Base-by-base conservation (phyloP, 2,888 invertebrate genomes). In the Lissonota sp. region DNA sequence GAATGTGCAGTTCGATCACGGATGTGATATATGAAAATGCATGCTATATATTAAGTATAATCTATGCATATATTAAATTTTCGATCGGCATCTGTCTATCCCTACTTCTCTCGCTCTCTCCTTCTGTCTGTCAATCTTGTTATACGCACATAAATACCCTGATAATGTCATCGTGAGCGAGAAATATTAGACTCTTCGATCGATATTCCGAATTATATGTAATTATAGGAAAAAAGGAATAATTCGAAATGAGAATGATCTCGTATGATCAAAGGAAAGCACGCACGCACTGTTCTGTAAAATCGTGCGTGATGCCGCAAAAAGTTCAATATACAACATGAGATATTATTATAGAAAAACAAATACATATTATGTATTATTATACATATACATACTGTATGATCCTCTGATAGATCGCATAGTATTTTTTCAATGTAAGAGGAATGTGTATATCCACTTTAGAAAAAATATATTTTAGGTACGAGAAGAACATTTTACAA, bases 381-480 rank as follows among this genome's bases (percentile, higher is more conserved):
- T 58, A 73, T 73, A 69, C 64, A 70, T 10, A 86, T 57, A 51
- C 58, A 44, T 75, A 75, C 66, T 75, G 62, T 75, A 75, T 75
- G 75, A 75, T 75, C 75, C 75, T 75, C 69, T 69, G 75, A 53
- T 62, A 75, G 75, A 67, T 62, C 62, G 67, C 51, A 75, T 75
- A 69, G 66, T 80, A 80, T 79, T 82, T 83, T 82, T 77, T 80
- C 77, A 77, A 83, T 80, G 78, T 82, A 73, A 57, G 73, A 80
- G 37, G 49, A 72, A 70, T 72, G 72, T 80, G 26, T 26, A 66
- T 81, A 82, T 69, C 69, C 66, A 75, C 74, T 71, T 79, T 79
- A 74, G 83, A 83, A 58, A n/a, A 79, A 82, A 85, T 84, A 83
- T 88, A 87, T 88, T 89, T 89, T 86, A 86, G 85, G 84, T 89